Conservation (phyloP, 2,113 vertebrate genomes). For the Paramormyrops kingsleyae region DNA sequence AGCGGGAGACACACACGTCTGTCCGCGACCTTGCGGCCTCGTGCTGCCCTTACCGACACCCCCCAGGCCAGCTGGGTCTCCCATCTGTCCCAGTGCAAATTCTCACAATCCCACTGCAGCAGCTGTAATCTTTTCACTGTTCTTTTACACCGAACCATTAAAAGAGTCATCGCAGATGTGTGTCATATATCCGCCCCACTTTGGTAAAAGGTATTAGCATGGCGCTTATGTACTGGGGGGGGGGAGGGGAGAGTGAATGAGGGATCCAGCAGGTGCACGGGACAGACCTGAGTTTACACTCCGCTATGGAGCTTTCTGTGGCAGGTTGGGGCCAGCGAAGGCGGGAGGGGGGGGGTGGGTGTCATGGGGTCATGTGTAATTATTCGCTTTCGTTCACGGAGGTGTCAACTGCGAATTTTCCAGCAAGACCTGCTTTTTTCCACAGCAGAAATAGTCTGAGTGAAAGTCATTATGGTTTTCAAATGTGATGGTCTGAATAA, state of each 20-base stretch:
- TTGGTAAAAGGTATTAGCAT: slow-evolving; percentile 42
- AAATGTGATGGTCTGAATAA: slow-evolving; percentile 57
- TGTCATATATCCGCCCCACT: slow-evolving; percentile 48
- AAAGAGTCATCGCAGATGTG: slow-evolving; percentile 71
- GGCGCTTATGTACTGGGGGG: slow-evolving; percentile 15
- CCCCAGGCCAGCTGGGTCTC: slow-evolving; percentile 74
- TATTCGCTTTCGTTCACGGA: slow-evolving; percentile 35
- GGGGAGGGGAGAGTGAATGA: slow-evolving; percentile 20
- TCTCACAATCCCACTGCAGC: slow-evolving; percentile 61
- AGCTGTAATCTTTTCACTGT: slow-evolving; percentile 67
- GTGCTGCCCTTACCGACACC: slow-evolving; percentile 65
- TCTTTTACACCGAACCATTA: slow-evolving; percentile 75
- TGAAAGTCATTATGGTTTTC: slow-evolving; percentile 61
- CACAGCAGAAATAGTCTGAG: slow-evolving; percentile 45
- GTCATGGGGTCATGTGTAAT: slow-evolving; percentile 49
- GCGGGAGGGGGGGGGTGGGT: slow-evolving; percentile 4
- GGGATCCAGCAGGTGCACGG: slow-evolving; percentile 47
- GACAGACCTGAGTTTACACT: slow-evolving; percentile 29
- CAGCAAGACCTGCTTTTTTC: neutral
- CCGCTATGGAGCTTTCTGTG: slow-evolving; percentile 34
- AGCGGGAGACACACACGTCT: slow-evolving; percentile 20
- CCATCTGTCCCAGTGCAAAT: slow-evolving; percentile 75
- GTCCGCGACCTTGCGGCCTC: slow-evolving; percentile 33
- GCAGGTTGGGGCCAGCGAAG: slow-evolving; percentile 27
- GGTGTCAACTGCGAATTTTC: slow-evolving; percentile 40